These are phyloP conservation scores for Drosophila sordidapex DNA, from an alignment of 2,888 invertebrate genomes.

Conservation along the genomic window DNA sequence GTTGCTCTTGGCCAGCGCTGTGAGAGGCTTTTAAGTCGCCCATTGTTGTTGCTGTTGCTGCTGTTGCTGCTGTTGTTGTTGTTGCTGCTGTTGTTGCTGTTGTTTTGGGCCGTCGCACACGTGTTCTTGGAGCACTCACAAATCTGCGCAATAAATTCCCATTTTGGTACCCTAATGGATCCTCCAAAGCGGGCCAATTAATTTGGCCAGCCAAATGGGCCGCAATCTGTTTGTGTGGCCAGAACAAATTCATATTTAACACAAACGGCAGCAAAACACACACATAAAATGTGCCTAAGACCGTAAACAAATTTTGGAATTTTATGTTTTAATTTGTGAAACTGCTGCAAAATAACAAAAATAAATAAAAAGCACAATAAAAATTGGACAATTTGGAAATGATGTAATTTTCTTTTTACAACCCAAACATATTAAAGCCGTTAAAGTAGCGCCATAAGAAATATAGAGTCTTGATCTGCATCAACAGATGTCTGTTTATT, in stretches of 20 bases:
- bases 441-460: background rate
- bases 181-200: constrained; percentile 71
- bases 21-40: constrained; percentile 42
- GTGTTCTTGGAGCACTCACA: constrained; percentile 70
- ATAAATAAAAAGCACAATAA: background rate
- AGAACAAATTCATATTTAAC: constrained; percentile 23
- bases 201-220: constrained; percentile 61
- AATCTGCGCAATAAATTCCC: constrained; percentile 79
- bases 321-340: background rate
- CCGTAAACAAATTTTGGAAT: constrained; percentile 29
- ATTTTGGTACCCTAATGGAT: constrained; percentile 75
- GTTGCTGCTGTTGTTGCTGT: constrained; percentile 3
- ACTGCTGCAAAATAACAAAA: background rate
- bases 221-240: constrained; percentile 59
- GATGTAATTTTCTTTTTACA: background rate
- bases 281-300: constrained; percentile 23
- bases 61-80: background rate
- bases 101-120: constrained; percentile 66
- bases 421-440: background rate
- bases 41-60: background rate
- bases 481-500: background rate
- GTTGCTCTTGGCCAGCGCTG: constrained; percentile 54
- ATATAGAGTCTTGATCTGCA: background rate
- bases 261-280: constrained; percentile 25
- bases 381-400: background rate